Percentiles rank a stretch among this genome's conserved stretches.
Conservation (phyloP, 1,140 invertebrate genomes). For the Vanessa atalanta region DNA sequence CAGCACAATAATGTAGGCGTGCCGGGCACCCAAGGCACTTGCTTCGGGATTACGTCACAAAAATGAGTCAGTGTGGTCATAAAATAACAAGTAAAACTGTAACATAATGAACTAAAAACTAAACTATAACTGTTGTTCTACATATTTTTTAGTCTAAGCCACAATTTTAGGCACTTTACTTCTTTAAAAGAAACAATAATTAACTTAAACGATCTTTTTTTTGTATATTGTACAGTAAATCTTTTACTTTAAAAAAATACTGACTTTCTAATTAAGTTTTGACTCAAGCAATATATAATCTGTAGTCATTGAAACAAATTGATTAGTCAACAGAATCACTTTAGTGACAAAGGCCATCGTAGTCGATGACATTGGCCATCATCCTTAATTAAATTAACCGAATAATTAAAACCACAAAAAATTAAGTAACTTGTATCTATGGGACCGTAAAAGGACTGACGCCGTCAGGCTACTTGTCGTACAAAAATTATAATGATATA, state of each 20-base stretch:
- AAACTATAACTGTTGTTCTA: too few relatives aligned
- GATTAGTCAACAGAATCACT: constrained; percentile 1
- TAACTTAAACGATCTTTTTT: too few relatives aligned
- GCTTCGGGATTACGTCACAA: constrained; percentile 35
- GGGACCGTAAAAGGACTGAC: background rate
- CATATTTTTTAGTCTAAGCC: too few relatives aligned
- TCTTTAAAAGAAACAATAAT: too few relatives aligned
- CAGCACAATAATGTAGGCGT: constrained; percentile 32
- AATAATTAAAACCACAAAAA: background rate
- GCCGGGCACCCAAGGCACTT: constrained; percentile 34
- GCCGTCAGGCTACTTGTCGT: too few relatives aligned
- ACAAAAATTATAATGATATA: too few relatives aligned
- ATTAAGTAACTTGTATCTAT: background rate
- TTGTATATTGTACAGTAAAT: too few relatives aligned
- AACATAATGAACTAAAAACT: background rate
- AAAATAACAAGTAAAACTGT: background rate
- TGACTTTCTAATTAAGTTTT: too few relatives aligned
- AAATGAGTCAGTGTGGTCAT: background rate
- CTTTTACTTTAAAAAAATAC: too few relatives aligned
- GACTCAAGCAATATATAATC: too few relatives aligned
- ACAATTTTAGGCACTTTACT: too few relatives aligned
- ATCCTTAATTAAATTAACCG: constrained; percentile 11
- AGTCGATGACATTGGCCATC: background rate
- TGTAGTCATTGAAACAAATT: background rate
- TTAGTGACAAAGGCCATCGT: constrained; percentile 6